These are phyloP conservation scores for Graphium colonna DNA, from an alignment of 2,888 invertebrate species.

Conservation along the genomic window DNA sequence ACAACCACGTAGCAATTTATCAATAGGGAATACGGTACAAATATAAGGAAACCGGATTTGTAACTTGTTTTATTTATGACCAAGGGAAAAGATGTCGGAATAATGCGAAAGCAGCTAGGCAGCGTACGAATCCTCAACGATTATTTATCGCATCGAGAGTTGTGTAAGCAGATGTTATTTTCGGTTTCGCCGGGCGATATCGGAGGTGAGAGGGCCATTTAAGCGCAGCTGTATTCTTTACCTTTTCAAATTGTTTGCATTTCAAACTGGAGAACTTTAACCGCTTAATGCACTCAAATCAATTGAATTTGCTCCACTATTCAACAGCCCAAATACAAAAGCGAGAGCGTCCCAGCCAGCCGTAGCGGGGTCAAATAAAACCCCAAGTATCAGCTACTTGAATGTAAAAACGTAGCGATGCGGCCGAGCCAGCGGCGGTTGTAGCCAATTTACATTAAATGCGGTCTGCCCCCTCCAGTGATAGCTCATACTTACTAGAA, in stretches of 20 bases:
- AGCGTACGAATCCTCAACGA: constrained; percentile 25
- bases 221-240: constrained; percentile 21
- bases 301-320: constrained; percentile 59
- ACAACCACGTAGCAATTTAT: constrained; percentile 18
- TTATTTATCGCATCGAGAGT: constrained; percentile 27
- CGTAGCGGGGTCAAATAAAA: constrained; percentile 60
- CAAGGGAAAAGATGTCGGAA: constrained; percentile 22
- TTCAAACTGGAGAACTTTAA: constrained; percentile 24
- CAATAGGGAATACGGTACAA: constrained; percentile 25
- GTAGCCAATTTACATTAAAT: constrained; percentile 75
- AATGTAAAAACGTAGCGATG: constrained; percentile 69
- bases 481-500: constrained; percentile 60
- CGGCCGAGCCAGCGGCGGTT: constrained; percentile 46
- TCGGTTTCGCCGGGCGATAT: constrained; percentile 19
- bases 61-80: constrained; percentile 31
- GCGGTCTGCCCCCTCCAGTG: constrained; percentile 63
- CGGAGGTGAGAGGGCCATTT: constrained; percentile 1
- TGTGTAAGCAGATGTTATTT: constrained; percentile 24
- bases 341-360: constrained; percentile 58
- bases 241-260: constrained; percentile 22
- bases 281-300: constrained; percentile 48
- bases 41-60: constrained; percentile 25
- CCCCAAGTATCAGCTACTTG: constrained; percentile 69
- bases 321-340: constrained; percentile 61
- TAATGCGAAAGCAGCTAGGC: constrained; percentile 5